Base-by-base conservation (phyloP, 2,113 vertebrate species). In the Cyrtonyx montezumae region DNA sequence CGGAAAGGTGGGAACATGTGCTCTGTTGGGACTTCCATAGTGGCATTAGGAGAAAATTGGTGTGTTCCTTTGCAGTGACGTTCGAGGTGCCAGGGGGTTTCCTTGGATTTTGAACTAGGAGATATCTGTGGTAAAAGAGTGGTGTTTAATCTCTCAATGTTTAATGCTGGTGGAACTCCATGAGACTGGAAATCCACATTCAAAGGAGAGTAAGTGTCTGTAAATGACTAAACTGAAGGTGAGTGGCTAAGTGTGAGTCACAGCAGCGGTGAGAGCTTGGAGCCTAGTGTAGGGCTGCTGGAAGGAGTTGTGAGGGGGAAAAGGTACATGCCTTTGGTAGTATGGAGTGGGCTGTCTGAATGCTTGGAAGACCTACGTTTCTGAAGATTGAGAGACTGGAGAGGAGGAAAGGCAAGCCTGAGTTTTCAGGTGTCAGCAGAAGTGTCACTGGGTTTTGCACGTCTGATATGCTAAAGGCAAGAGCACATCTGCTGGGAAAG, bases 51-150 rank as follows among this genome's bases (percentile, higher is more conserved):
- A 77, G 82, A 48, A 93, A 91, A n/a, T 61, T 32, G 42, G 73
- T 62, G 71, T 0, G 7, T 69, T 95, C 42, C 45, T 88, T 28
- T 77, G 68, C 51, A n/a, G 51, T 25, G 56, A 43, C 80, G 56
- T 85, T 83, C 49, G 79, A 88, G 76, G 65, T 71, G 71, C 73
- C 65, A 48, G 88, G 88, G 88, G 42, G 53, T 90, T 90, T 86
- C 69, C 66, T 75, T 88, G 73, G 56, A 21, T 67, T 93, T 80
- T 56, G n/a, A 83, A 93, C 45, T 70, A 71, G 90, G 87, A 95
- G 90, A 61, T 90, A 84, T 68, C 83, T 90, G 79, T 65, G 90
- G 77, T 76, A 40, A 37, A 28, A 78, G 26, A n/a, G 61, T 1
- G 26, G 43, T 43, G n/a, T 93, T 91, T 42, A 84, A 51, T 12